These are phyloP conservation scores for Glossosoma conforme DNA, from an alignment of 1,140 invertebrate genomes.

Conservation along the genomic window DNA sequence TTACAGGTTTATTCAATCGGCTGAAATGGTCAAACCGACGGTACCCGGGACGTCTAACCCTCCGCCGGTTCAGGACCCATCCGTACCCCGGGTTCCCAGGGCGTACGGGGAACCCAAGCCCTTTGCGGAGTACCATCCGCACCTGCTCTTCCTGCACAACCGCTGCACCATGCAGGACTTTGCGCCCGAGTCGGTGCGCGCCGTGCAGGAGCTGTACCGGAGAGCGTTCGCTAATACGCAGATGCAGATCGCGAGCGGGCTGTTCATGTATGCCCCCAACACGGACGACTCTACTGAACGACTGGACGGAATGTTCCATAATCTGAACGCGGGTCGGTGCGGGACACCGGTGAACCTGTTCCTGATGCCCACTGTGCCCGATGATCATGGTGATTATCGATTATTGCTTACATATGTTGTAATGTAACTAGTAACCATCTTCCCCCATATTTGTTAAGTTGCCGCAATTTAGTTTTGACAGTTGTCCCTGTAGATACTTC, in stretches of 20 bases:
- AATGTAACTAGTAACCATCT: too few species aligned
- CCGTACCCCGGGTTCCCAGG: neutral
- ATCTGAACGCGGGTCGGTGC: conserved; percentile 49
- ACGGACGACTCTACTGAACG: conserved; percentile 43
- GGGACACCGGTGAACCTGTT: conserved; percentile 66
- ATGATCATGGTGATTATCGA: conserved; percentile 52
- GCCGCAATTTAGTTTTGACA: too few species aligned
- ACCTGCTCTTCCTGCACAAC: conserved; percentile 74
- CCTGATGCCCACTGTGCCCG: conserved; percentile 60
- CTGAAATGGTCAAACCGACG: conserved; percentile 82
- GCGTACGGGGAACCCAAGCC: conserved; percentile 31
- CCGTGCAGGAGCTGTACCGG: conserved; percentile 59
- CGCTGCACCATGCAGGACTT: conserved; percentile 67
- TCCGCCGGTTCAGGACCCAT: conserved; percentile 8
- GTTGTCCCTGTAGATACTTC: too few species aligned
- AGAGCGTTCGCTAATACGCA: conserved; percentile 66
- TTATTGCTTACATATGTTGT: conserved; percentile 7
- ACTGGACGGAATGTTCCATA: conserved; percentile 51
- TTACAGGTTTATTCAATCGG: conserved; percentile 71
- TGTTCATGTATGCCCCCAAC: conserved; percentile 54
- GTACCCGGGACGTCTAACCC: conserved; percentile 51
- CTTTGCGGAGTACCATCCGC: conserved; percentile 63
- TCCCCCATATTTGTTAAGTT: too few species aligned
- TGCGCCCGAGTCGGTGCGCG: conserved; percentile 56
- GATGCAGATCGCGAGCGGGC: conserved; percentile 62